Evolutionary conservation across 2,888 invertebrate species (phyloP).

Genomic region (Pedicia rivosa): DNA sequence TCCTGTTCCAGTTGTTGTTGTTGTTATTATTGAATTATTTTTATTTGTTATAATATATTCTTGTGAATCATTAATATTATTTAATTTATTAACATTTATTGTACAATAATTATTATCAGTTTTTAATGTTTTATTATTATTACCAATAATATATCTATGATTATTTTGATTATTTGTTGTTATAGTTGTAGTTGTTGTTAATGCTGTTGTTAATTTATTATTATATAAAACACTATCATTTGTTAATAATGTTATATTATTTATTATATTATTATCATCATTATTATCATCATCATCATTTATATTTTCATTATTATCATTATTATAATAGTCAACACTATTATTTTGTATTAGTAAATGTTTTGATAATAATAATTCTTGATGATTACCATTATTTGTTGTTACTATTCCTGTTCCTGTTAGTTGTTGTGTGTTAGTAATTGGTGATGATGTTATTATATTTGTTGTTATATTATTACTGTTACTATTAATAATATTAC

Average conservation of each 20-base stretch:
- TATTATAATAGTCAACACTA: neutral
- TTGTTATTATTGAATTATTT: no score
- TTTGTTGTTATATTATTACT: neutral
- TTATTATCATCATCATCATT: no score
- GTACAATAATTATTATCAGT: neutral
- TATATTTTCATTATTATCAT: no score
- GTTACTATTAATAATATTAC: slow-evolving; percentile 3
- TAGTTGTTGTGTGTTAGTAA: neutral
- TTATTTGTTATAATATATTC: neutral
- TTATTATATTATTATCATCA: slow-evolving; percentile 1
- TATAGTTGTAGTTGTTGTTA: neutral
- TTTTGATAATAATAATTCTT: slow-evolving; percentile 2
- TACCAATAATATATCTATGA: neutral
- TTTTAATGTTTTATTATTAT: neutral
- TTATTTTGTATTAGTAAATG: neutral
- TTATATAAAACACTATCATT: slow-evolving; percentile 2
- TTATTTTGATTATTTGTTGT: neutral
- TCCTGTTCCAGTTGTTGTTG: no score
- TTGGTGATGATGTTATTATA: no score
- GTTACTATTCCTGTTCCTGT: neutral
- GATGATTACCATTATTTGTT: neutral
- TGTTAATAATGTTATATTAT: neutral
- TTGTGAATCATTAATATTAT: neutral
- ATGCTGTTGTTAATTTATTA: slow-evolving; percentile 1
- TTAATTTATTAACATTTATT: neutral